Evolutionary conservation across 1,140 invertebrate genomes (phyloP), one percentile per base, ranked within the genome.

Genomic region (Calosoma granatense): DNA sequence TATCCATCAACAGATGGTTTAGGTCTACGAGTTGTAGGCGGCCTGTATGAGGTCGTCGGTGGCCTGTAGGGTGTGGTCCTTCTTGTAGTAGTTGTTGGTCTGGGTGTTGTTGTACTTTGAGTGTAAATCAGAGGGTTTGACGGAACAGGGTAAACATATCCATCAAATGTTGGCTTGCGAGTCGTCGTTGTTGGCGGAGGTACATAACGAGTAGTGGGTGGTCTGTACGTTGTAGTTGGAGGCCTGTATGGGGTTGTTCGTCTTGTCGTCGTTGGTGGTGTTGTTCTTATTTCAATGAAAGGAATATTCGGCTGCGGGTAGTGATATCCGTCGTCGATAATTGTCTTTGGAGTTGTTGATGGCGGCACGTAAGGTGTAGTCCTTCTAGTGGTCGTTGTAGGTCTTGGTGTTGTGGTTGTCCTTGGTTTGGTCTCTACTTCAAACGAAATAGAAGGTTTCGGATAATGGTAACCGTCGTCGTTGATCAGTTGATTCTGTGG

Each of bases 391-490:
- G 26, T 36, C n/a, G 26, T 36, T 36, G 52, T 17, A 2, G 52
- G 19, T 22, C 17, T 53, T 22, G 19, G 20, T 3, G 2, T 1
- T n/a, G 17, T 22, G 17, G 52, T 21, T 1, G n/a, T 20, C 1
- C 14, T 53, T 2, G 22, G 15, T 51, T 1, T n/a, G 20, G 20
- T 6, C 17, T 6, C 19, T 51, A 23, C 23, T 23, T 53, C 52
- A 23, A 53, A 53, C 20, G 52, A n/a, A 53, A 53, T 53, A 1
- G 52, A 53, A 22, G 52, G 52, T 23, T 53, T 53, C 1, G 52
- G 52, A 21, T 53, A 53, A 14, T 22, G 14, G 22, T 53, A 53
- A 23, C 52, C 52, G 17, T 53, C 22, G 14, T 53, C 47, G n/a
- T 53, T 14, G 52, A 22, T 1, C 17, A 6, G 14, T 15, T 51